A percentile compares a stretch with the other conserved stretches of the same genome.
phyloP scores from a whole-genome alignment of 2,797 vertebrate genomes.

The Gymnoscopelus microlampas region DNA sequence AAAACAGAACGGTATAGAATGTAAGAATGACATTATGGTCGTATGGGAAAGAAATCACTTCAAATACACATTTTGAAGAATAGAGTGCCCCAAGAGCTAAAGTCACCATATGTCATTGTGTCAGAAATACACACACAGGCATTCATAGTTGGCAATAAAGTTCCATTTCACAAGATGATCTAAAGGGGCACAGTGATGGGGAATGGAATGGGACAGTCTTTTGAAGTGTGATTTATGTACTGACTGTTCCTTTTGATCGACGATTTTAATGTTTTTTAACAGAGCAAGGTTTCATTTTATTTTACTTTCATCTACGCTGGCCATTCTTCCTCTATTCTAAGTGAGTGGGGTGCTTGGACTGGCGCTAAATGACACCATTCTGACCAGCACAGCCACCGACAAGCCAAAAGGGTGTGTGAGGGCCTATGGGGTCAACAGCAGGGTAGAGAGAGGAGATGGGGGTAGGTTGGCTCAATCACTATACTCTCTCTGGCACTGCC shows the following conservation, averaged over 20 bases:
- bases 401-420: constrained; percentile 27
- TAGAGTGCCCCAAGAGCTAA: constrained; percentile 18
- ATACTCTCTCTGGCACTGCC: constrained; percentile 48
- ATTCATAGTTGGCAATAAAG: constrained; percentile 49
- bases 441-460: constrained; percentile 44
- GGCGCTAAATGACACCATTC: constrained; percentile 40
- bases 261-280: constrained; percentile 54
- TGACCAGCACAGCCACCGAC: constrained; percentile 43
- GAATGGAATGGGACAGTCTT: constrained; percentile 39
- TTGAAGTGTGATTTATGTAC: constrained; percentile 74
- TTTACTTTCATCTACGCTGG: constrained; percentile 56
- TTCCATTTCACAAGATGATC: constrained; percentile 48
- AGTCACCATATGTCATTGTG: constrained; percentile 49
- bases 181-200: constrained; percentile 52
- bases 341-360: constrained; percentile 16
- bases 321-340: constrained; percentile 48
- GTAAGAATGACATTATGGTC: not conserved
- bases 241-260: constrained; percentile 65
- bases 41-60: constrained; percentile 1
- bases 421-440: constrained; percentile 41
- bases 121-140: constrained; percentile 53
- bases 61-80: constrained; percentile 26
- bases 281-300: constrained; percentile 57
- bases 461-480: constrained; percentile 41
- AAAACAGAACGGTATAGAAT: not conserved